These are phyloP conservation scores for Pseudopipra pipra DNA, from an alignment of 2,113 vertebrate genomes.

Conservation along the genomic window DNA sequence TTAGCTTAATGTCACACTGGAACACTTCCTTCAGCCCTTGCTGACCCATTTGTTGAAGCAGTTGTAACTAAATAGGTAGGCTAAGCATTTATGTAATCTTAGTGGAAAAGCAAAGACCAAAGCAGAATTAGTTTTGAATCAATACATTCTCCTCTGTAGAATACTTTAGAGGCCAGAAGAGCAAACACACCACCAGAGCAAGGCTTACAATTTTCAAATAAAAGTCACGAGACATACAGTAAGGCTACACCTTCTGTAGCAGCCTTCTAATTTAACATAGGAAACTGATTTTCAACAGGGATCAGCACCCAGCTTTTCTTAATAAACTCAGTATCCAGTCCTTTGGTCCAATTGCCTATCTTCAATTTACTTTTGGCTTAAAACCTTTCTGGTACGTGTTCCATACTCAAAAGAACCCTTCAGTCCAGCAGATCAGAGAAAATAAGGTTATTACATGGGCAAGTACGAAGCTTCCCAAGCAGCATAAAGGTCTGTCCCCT, in stretches of 20 bases:
- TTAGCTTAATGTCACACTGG: not conserved
- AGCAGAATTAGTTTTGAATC: not conserved
- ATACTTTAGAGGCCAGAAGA: not conserved
- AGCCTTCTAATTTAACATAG: not conserved
- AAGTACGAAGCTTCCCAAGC: rapidly evolving
- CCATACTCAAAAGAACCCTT: not conserved
- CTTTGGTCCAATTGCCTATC: not conserved
- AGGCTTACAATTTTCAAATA: not conserved
- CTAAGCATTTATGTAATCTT: not conserved
- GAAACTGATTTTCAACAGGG: not conserved
- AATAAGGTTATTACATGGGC: not conserved
- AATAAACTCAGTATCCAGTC: not conserved
- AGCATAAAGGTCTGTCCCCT: not conserved
- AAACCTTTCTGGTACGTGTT: not conserved
- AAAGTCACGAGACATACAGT: rapidly evolving
- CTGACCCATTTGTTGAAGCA: not conserved
- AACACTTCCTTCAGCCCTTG: not conserved
- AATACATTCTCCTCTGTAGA: not conserved
- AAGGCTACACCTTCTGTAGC: not conserved
- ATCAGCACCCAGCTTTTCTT: not conserved
- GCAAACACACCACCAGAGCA: not conserved
- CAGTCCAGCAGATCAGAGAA: not conserved
- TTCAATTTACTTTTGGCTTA: not conserved
- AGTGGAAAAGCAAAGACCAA: not conserved
- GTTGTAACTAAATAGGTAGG: not conserved